A percentile compares a stretch with the other conserved stretches of the same genome.
Evolutionary conservation across 2,113 vertebrate species (phyloP).

Genomic region (Thryonomys swinderianus): DNA sequence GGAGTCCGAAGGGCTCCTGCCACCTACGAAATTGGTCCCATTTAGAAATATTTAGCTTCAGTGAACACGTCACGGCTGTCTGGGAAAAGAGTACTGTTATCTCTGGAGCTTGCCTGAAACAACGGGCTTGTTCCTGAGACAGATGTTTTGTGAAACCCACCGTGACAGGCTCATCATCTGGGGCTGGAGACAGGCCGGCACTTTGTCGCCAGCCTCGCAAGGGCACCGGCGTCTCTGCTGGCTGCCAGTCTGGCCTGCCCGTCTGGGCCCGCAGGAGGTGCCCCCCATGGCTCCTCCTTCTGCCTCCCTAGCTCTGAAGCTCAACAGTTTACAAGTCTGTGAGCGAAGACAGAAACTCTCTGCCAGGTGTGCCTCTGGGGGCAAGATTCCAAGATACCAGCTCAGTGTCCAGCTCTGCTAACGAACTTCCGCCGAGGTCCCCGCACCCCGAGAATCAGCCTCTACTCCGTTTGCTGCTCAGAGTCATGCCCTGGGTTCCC

Average conservation of each 20-base stretch:
- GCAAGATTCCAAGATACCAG: not conserved
- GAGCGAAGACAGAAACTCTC: not conserved
- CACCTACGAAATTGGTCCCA: constrained; percentile 18
- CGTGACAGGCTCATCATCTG: not conserved
- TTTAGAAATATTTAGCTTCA: constrained; percentile 6
- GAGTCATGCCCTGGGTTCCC: not conserved
- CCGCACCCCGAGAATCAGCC: too few species aligned
- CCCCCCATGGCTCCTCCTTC: constrained; percentile 1
- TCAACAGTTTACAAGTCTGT: constrained; percentile 57
- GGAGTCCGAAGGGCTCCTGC: constrained; percentile 45
- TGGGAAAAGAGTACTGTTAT: constrained; percentile 34
- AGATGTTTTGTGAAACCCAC: constrained; percentile 33
- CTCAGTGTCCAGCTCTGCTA: too few species aligned
- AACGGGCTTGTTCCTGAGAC: constrained; percentile 16
- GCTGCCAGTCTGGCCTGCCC: not conserved
- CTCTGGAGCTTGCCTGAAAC: constrained; percentile 50
- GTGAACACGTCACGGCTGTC: not conserved
- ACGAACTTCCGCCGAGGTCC: too few species aligned
- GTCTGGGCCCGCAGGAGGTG: not conserved
- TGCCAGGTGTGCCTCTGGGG: not conserved
- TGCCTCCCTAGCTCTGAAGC: constrained; percentile 23
- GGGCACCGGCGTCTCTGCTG: not conserved
- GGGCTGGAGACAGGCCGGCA: not conserved
- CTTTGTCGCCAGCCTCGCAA: not conserved
- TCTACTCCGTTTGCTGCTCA: not conserved